Conservation (phyloP, 2,797 vertebrate species). For the Labroides dimidiatus region DNA sequence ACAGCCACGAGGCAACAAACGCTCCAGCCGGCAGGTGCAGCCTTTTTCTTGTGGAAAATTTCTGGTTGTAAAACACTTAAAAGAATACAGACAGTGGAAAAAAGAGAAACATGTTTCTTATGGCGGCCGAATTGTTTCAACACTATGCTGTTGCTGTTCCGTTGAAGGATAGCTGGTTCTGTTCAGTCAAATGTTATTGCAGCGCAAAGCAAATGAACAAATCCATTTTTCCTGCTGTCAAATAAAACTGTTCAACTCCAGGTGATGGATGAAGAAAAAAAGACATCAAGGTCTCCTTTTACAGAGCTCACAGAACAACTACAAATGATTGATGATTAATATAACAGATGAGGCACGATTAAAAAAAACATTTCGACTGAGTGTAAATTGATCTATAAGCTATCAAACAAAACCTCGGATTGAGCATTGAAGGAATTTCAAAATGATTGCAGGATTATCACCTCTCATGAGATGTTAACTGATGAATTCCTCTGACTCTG, state of each 20-base stretch:
- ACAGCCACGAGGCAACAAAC: constrained; percentile 49
- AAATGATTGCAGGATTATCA: constrained; percentile 40
- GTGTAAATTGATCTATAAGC: constrained; percentile 19
- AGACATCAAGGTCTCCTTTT: constrained; percentile 31
- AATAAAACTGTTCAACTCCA: constrained; percentile 45
- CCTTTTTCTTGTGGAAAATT: constrained; percentile 33
- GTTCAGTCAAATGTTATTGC: constrained; percentile 54
- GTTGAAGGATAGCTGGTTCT: constrained; percentile 38
- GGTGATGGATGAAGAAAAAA: constrained; percentile 40
- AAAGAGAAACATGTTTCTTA: constrained; percentile 34
- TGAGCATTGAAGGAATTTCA: constrained; percentile 26
- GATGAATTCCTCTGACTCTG: constrained; percentile 33
- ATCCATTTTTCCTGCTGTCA: constrained; percentile 55
- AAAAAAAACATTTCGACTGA: constrained; percentile 34
- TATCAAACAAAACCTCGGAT: constrained; percentile 11
- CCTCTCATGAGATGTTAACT: constrained; percentile 22
- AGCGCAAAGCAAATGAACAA: constrained; percentile 55
- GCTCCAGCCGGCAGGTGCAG: constrained; percentile 46
- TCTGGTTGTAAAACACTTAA: constrained; percentile 40
- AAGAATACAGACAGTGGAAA: constrained; percentile 37
- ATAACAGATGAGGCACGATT: constrained; percentile 15
- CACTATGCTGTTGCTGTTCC: constrained; percentile 40
- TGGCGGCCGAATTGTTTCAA: constrained; percentile 54
- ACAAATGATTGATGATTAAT: constrained; percentile 33
- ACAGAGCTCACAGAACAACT: constrained; percentile 10